phyloP scores from a whole-genome alignment of 2,888 invertebrate genomes.

The Saturnia japonica region DNA sequence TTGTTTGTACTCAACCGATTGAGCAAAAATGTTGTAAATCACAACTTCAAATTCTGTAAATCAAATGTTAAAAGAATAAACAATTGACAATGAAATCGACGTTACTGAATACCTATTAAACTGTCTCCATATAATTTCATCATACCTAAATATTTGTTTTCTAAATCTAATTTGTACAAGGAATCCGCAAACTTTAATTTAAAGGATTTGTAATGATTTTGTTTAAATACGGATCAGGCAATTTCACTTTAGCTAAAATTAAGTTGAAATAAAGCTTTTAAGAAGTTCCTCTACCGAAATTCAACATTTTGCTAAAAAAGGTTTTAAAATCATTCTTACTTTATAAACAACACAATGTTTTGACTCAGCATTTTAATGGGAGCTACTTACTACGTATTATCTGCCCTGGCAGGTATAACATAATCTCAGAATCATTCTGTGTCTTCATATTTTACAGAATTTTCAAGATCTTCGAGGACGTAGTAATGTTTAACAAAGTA shows the following conservation, averaged over 20 bases:
- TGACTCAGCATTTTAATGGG: conserved; percentile 5
- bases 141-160: neutral
- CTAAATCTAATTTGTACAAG: neutral
- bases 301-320: neutral
- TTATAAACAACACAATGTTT: conserved; percentile 1
- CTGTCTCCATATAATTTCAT: neutral
- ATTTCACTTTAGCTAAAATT: neutral
- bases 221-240: neutral
- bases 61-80: no score
- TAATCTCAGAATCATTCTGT: neutral
- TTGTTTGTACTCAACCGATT: no score
- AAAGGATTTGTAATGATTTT: neutral
- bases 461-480: neutral
- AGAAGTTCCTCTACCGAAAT: neutral
- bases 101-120: neutral
- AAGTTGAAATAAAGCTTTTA: neutral
- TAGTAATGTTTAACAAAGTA: neutral
- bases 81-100: neutral
- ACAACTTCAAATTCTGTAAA: no score
- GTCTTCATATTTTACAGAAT: conserved; percentile 1
- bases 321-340: neutral
- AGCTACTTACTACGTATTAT: neutral
- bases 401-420: neutral
- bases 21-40: no score
- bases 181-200: neutral